Percentiles rank a stretch among this genome's conserved stretches.
Evolutionary conservation across 2,113 vertebrate genomes (phyloP).

Genomic region (Oreochromis niloticus): DNA sequence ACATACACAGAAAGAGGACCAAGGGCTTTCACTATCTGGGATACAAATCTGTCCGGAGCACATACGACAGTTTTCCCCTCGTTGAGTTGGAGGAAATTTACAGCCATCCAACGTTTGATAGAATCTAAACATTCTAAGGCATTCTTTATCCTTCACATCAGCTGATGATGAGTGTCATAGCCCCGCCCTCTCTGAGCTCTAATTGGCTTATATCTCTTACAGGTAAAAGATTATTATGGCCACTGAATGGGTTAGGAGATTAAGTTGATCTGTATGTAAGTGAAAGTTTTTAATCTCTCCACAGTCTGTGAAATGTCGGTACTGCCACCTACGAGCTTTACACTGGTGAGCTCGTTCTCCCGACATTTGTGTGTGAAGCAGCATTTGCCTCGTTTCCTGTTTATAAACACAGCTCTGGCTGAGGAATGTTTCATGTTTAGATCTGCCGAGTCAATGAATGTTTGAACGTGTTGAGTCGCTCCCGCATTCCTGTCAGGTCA

Average conservation of each 20-base stretch:
- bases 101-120: too few relatives aligned
- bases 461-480: background rate
- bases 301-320: background rate
- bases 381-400: background rate
- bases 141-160: background rate
- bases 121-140: background rate
- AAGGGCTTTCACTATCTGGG: too few relatives aligned
- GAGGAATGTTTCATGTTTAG: background rate
- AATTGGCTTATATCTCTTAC: background rate
- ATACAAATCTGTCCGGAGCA: too few relatives aligned
- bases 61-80: too few relatives aligned
- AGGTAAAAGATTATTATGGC: background rate
- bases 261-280: background rate
- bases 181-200: background rate
- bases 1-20: too few relatives aligned
- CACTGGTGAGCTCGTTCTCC: background rate
- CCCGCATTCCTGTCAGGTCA: background rate
- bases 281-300: background rate
- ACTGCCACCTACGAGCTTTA: background rate
- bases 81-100: too few relatives aligned
- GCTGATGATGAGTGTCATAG: background rate
- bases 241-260: background rate
- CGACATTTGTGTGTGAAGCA: background rate
- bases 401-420: background rate
- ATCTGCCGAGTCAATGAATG: background rate